Evolutionary conservation across 2,113 vertebrate genomes (phyloP), one percentile per base, ranked within the genome.

Genomic region (Triplophysa rosa): DNA sequence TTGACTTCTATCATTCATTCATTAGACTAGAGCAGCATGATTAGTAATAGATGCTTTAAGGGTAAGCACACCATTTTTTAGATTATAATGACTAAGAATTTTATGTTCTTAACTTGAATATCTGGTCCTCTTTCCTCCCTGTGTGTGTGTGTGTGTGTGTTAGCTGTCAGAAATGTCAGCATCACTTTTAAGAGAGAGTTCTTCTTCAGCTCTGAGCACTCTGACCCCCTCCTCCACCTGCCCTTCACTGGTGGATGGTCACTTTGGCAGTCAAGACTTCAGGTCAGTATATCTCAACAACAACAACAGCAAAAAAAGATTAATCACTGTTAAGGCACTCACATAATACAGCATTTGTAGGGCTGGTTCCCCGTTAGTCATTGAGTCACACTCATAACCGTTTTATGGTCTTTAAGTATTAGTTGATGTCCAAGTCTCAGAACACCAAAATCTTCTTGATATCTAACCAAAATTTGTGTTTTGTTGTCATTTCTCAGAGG

Each of bases 111-210:
- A n/a, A 33, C 54, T 26, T 64, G 69, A 12, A 52, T 65, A 29
- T 19, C 3, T 64, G 40, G 81, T 42, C 77, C 14, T 81, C 3
- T 76, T 37, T 63, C 88, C 11, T 56, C 10, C 83, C 78, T 84
- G 80, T 61, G 77, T 85, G 79, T 88, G 68, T n/a, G 26, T 26
- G 26, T 26, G 26, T 29, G 33, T 37, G 33, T 88, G 66, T 67
- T 90, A 99, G 98, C 93, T 99, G 17, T 99, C 97, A 0, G 97
- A 98, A 92, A 98, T 99, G 94, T 98, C 98, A 0, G 95, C 95
- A 68, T 97, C 96, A 0, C 87, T 98, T 74, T 91, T 95, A 87
- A 95, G 95, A 85, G 97, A 98, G 52, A 86, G 88, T 3, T 92
- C 94, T 0, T 97, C 95, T 85, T 90, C 95, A 47, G 91, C 88